A percentile compares a stretch with the other conserved stretches of the same genome.
These are phyloP conservation scores for Rhegmatorhina hoffmannsi DNA, from an alignment of 2,113 vertebrate genomes.

Conservation along the genomic window DNA sequence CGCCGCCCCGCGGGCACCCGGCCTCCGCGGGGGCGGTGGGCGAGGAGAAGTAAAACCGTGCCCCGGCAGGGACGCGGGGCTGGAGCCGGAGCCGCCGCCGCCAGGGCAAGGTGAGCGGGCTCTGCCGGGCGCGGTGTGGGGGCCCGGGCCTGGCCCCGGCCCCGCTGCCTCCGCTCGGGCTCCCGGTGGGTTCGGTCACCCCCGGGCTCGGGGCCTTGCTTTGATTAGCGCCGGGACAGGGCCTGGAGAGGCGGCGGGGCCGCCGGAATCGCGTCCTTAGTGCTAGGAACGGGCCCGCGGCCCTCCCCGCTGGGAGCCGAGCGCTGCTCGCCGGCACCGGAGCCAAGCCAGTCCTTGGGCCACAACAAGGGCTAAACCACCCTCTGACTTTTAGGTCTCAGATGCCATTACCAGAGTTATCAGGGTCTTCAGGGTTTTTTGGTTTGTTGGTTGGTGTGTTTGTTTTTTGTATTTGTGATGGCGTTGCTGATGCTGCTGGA, in stretches of 20 bases:
- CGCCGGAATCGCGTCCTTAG: too few species aligned
- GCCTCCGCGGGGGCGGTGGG: too few species aligned
- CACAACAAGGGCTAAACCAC: not conserved
- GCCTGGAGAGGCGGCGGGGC: too few species aligned
- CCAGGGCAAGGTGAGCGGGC: not conserved
- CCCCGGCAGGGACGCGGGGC: not conserved
- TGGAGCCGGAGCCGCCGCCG: not conserved
- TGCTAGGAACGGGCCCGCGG: too few species aligned
- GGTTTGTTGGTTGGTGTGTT: too few species aligned
- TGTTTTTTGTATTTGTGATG: not conserved
- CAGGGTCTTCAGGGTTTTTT: too few species aligned
- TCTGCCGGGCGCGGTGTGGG: not conserved
- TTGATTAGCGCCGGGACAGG: too few species aligned
- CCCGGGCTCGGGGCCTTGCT: not conserved
- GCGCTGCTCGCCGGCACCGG: too few species aligned
- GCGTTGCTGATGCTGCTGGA: not conserved
- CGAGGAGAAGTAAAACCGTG: not conserved
- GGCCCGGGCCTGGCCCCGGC: not conserved
- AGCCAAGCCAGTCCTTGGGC: too few species aligned
- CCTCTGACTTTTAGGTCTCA: fast-evolving
- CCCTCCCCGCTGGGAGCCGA: too few species aligned
- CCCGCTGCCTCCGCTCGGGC: too few species aligned
- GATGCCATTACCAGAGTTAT: not conserved
- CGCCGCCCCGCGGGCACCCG: too few species aligned
- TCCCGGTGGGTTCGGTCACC: not conserved